phyloP scores from a whole-genome alignment of 2,797 vertebrate species.

The Myiothlypis coronata region DNA sequence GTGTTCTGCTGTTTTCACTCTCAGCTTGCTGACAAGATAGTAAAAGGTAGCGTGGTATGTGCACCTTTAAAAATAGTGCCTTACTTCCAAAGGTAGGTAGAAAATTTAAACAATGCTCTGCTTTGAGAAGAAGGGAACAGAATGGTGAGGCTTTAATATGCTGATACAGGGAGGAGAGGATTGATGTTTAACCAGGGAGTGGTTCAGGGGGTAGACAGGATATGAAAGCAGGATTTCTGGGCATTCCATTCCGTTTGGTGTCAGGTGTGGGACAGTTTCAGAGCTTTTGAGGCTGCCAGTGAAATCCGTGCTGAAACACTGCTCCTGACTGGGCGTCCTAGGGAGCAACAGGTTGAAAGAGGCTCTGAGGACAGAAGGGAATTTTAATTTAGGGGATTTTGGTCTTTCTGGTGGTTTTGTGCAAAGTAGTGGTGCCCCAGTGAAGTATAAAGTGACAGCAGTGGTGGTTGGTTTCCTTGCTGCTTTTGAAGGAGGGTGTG shows the following conservation, averaged over 20 bases:
- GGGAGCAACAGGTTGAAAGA: neutral
- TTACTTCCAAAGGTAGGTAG: neutral
- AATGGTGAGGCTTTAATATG: neutral
- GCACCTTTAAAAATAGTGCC: neutral
- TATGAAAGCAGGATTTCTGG: neutral
- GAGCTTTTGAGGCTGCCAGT: neutral
- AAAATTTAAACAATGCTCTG: neutral
- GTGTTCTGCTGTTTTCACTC: neutral
- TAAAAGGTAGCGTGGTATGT: neutral
- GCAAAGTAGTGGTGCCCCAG: neutral
- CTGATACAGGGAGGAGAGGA: neutral
- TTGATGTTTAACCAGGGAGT: neutral
- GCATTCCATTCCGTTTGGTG: neutral
- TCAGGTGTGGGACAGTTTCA: neutral
- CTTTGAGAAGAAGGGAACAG: neutral
- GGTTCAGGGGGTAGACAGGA: neutral
- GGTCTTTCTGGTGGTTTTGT: neutral
- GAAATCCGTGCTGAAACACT: neutral
- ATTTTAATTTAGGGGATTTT: neutral
- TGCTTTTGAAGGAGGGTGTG: neutral
- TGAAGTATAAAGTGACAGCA: neutral
- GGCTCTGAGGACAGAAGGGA: neutral
- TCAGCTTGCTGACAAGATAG: constrained; percentile 15
- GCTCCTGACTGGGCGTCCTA: neutral
- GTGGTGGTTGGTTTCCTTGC: fast-evolving